Evolutionary conservation across 2,888 invertebrate genomes (phyloP), one percentile per base, ranked within the genome.

Genomic region (Cryptus armator): DNA sequence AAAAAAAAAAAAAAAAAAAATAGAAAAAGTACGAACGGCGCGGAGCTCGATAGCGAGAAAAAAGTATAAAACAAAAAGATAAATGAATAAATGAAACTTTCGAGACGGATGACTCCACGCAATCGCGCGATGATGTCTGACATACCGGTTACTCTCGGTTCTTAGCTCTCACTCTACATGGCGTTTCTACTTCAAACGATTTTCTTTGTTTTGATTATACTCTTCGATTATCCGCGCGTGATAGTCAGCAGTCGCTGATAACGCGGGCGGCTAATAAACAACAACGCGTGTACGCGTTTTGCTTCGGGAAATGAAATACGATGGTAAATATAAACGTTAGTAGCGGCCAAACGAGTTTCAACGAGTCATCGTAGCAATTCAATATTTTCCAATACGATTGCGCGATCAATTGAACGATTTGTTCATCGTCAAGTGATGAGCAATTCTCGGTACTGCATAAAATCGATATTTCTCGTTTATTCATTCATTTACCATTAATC

Each of bases 321-420:
- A 56, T 37, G 56, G 71, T 82, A 71, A 76, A 82, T 72, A 62
- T 44, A 76, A 75, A 70, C 44, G 59, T 76, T 77, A 77, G 76
- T 66, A 76, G 53, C 53, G 77, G 53, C 44, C 24, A 19, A 48
- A 37, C 24, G 19, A 12, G 62, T 59, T 72, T 56, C 37, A 66
- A 12, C 59, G 53, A 83, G 77, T 67, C 82, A 82, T 64, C 62
- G 43, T 24, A 7, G 46, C 62, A 24, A 53, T 59, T 29, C 12
- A 74, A 59, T 68, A 67, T 72, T 83, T 72, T 44, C 37, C 48
- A 44, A 56, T 62, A 59, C 14, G 29, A n/a, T 24, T 72, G 43
- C 56, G 19, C 56, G 16, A 37, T 68, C 19, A 74, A n/a, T 32
- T 46, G 74, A 14, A 24, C 12, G 53, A 19, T 14, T 62, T 29